Percentiles rank a stretch among this genome's conserved stretches.
phyloP scores from a whole-genome alignment of 2,888 invertebrate species.

The Tenthredo notha region DNA sequence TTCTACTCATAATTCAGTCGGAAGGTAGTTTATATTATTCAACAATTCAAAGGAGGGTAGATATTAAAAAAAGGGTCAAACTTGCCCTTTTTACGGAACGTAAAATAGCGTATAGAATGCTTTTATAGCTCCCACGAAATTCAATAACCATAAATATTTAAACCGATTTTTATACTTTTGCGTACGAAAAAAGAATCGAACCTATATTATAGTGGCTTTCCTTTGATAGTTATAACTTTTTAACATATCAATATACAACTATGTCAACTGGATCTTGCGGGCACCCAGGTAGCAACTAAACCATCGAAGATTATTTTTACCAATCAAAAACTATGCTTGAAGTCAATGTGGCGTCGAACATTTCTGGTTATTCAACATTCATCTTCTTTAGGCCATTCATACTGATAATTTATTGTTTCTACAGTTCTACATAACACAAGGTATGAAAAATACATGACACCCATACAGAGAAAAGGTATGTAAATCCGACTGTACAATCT shows the following conservation, averaged over 20 bases:
- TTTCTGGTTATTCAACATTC: not conserved
- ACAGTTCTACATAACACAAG: not conserved
- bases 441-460: not conserved
- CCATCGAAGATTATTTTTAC: not conserved
- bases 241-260: not conserved
- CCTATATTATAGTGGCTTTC: not conserved
- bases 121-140: not conserved
- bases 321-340: not conserved
- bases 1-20: not conserved
- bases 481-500: not conserved
- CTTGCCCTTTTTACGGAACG: not conserved
- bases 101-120: not conserved
- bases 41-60: not conserved
- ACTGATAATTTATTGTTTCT: not conserved
- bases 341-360: not conserved
- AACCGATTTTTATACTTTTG: not conserved
- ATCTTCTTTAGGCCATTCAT: not conserved
- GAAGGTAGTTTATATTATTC: not conserved
- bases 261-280: not conserved
- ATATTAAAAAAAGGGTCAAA: slow-evolving; percentile 3
- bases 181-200: not conserved
- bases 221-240: not conserved
- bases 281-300: not conserved
- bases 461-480: not conserved
- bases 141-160: slow-evolving; percentile 3